A percentile compares a stretch with the other conserved stretches of the same genome.
Evolutionary conservation across 2,113 vertebrate species (phyloP).

Genomic region (Ptilonorhynchus violaceus): DNA sequence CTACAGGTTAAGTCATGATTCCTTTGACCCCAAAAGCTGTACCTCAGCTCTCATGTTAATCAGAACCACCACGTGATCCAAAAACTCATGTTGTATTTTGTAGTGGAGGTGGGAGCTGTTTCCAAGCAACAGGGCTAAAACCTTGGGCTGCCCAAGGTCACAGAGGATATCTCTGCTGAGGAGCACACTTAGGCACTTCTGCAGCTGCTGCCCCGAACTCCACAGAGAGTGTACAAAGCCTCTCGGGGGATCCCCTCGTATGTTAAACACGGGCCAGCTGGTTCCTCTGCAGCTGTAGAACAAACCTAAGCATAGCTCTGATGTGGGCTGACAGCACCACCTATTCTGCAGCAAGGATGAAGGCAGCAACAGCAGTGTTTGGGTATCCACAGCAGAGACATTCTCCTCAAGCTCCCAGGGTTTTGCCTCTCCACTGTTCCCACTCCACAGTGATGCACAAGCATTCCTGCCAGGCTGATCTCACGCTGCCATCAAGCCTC

Average conservation of each 20-base stretch:
- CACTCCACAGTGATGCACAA: fast-evolving
- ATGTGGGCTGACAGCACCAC: neutral
- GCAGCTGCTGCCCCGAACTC: neutral
- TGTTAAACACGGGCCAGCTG: neutral
- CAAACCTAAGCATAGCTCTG: neutral
- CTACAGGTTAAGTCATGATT: neutral
- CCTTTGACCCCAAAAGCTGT: neutral
- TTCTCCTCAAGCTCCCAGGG: neutral
- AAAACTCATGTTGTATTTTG: neutral
- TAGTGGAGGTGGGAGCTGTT: neutral
- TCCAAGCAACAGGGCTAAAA: neutral
- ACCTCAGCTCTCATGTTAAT: neutral
- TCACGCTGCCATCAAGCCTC: neutral
- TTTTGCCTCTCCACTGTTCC: neutral
- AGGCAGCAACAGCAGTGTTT: neutral
- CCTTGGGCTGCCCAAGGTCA: neutral
- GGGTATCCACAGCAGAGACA: neutral
- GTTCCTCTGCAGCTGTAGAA: neutral
- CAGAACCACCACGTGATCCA: neutral
- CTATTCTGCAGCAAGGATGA: neutral
- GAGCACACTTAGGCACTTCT: neutral
- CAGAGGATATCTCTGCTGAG: neutral
- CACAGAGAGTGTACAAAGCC: neutral
- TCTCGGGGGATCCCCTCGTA: neutral
- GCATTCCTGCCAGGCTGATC: neutral